These are phyloP conservation scores for Takifugu ocellatus DNA, from an alignment of 2,797 vertebrate genomes.

Conservation along the genomic window DNA sequence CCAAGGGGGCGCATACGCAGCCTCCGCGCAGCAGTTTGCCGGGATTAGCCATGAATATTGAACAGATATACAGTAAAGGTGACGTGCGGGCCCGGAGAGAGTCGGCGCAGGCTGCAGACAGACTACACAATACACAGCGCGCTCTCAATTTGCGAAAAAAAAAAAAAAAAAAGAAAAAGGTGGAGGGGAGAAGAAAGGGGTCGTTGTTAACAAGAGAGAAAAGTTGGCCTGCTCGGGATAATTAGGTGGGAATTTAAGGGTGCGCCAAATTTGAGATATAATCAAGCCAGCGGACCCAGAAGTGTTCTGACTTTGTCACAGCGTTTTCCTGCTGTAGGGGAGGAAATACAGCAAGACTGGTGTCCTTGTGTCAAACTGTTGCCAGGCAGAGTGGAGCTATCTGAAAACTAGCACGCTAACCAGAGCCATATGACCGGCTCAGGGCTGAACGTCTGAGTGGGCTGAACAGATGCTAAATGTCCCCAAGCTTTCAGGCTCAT, in stretches of 20 bases:
- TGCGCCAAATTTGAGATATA: conserved; percentile 53
- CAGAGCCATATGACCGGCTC: conserved; percentile 76
- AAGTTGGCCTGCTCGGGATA: conserved; percentile 50
- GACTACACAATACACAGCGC: conserved; percentile 51
- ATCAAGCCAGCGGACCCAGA: conserved; percentile 48
- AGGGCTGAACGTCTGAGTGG: conserved; percentile 65
- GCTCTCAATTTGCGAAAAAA: conserved; percentile 51
- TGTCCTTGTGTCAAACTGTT: conserved; percentile 66
- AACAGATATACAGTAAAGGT: conserved; percentile 16
- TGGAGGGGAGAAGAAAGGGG: conserved; percentile 53
- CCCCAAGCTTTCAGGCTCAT: conserved; percentile 16
- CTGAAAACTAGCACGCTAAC: conserved; percentile 68
- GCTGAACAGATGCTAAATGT: conserved; percentile 70
- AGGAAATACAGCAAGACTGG: conserved; percentile 42
- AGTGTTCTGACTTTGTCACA: conserved; percentile 35
- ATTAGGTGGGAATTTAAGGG: conserved; percentile 64
- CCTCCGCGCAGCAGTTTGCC: conserved; percentile 44
- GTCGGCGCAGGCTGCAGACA: conserved; percentile 31
- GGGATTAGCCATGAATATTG: conserved; percentile 44
- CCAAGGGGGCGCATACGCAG: conserved; percentile 42
- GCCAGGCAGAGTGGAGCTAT: conserved; percentile 61
- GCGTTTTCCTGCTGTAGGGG: neutral
- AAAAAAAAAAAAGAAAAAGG: conserved; percentile 45
- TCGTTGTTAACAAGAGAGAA: conserved; percentile 57
- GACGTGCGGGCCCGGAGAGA: neutral